A percentile compares a stretch with the other conserved stretches of the same genome.
Evolutionary conservation across 2,797 vertebrate genomes (phyloP).

Genomic region (Lemur catta): DNA sequence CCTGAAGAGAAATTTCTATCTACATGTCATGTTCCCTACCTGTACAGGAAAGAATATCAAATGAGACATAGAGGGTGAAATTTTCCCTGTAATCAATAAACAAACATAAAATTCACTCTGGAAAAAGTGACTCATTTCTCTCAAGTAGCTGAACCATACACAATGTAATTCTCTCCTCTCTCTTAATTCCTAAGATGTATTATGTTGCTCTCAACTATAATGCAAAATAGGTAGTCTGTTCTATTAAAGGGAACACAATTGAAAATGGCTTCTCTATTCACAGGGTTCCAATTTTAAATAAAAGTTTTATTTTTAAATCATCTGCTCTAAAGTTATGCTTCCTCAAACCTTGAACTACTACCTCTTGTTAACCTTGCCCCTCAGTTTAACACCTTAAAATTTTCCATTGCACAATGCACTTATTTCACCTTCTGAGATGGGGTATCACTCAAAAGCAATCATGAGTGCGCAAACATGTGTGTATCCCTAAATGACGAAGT

Average conservation of each 20-base stretch:
- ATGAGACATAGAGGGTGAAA: neutral
- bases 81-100: neutral
- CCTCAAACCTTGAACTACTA: neutral
- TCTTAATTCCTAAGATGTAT: neutral
- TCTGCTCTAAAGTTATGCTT: neutral
- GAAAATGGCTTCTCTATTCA: neutral
- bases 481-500: constrained; percentile 52
- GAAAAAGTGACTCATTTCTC: neutral
- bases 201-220: neutral
- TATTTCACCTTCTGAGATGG: neutral
- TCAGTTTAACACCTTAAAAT: neutral
- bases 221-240: neutral
- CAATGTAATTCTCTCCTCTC: neutral
- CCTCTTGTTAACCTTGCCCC: neutral
- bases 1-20: neutral
- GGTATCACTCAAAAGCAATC: neutral
- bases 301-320: neutral
- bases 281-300: neutral
- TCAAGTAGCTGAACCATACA: neutral
- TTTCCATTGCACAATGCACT: neutral
- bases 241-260: neutral
- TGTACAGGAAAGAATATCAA: neutral
- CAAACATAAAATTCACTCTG: neutral
- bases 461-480: neutral
- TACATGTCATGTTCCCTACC: neutral